Percentiles rank a stretch among this genome's conserved stretches.
phyloP scores from a whole-genome alignment of 2,113 vertebrate species.

The Strix aluco region DNA sequence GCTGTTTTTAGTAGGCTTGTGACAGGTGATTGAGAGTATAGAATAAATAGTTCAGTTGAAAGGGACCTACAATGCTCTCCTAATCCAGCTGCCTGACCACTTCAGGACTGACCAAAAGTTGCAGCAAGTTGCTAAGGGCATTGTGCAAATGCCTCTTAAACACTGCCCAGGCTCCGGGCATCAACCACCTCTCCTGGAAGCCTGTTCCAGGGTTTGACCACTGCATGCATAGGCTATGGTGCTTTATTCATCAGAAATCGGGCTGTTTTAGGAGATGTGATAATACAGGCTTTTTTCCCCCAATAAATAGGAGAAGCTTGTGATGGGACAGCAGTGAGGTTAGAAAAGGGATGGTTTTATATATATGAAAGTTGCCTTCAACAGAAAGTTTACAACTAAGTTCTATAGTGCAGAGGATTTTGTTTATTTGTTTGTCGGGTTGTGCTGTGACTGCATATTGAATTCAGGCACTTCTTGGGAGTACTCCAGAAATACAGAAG shows the following conservation, averaged over 20 bases:
- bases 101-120: too few species aligned
- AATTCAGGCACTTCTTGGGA: not conserved
- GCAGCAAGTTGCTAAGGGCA: too few species aligned
- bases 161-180: too few species aligned
- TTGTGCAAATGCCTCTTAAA: too few species aligned
- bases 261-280: not conserved
- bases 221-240: rapidly evolving
- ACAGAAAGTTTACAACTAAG: not conserved
- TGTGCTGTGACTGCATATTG: not conserved
- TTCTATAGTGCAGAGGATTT: not conserved
- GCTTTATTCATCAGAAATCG: not conserved
- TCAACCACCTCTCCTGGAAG: too few species aligned
- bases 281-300: too few species aligned
- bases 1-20: too few species aligned
- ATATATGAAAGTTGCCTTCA: not conserved
- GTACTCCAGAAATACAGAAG: not conserved
- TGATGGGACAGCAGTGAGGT: not conserved
- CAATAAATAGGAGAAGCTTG: not conserved
- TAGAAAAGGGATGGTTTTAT: not conserved
- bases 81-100: too few species aligned
- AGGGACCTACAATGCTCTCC: too few species aligned
- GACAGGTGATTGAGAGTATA: too few species aligned
- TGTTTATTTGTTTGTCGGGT: not conserved
- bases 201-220: too few species aligned
- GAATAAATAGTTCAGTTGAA: too few species aligned